These are phyloP conservation scores for Notodonta ziczac DNA, from an alignment of 2,888 invertebrate genomes.

Conservation along the genomic window DNA sequence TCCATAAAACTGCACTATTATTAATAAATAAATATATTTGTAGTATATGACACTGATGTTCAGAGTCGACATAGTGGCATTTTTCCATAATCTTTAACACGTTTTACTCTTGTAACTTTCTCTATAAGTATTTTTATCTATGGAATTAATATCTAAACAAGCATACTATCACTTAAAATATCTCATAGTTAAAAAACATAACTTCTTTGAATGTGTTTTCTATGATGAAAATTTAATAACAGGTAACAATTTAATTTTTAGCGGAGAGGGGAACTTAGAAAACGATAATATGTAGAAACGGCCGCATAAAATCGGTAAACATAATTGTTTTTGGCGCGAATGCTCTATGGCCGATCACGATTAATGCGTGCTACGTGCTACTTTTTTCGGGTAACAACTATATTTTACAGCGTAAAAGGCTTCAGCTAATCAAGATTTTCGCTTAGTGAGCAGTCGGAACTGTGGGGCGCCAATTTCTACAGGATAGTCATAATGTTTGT, in stretches of 20 bases:
- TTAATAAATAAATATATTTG: constrained; percentile 20
- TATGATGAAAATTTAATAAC: constrained; percentile 56
- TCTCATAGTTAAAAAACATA: constrained; percentile 39
- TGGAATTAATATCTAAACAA: constrained; percentile 30
- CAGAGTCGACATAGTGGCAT: constrained; percentile 41
- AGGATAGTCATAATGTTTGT: constrained; percentile 63
- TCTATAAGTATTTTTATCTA: constrained; percentile 43
- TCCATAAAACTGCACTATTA: constrained; percentile 60
- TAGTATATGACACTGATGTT: constrained; percentile 43
- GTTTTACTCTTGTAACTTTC: constrained; percentile 50
- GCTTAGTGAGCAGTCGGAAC: constrained; percentile 59
- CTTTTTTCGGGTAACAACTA: constrained; percentile 54
- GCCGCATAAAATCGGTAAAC: constrained; percentile 75
- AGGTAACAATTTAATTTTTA: constrained; percentile 79
- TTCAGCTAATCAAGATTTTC: constrained; percentile 66
- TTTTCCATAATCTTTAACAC: constrained; percentile 50
- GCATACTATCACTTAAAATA: constrained; percentile 39
- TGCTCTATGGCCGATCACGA: constrained; percentile 55
- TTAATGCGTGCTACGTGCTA: constrained; percentile 44
- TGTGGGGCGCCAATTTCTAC: constrained; percentile 60
- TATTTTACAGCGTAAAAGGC: constrained; percentile 63
- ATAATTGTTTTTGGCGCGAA: constrained; percentile 59
- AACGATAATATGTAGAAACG: constrained; percentile 69
- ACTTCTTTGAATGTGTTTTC: constrained; percentile 49
- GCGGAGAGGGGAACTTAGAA: constrained; percentile 82